Evolutionary conservation across 2,797 vertebrate genomes (phyloP), one percentile per base, ranked within the genome.

Genomic region (Otus scops): DNA sequence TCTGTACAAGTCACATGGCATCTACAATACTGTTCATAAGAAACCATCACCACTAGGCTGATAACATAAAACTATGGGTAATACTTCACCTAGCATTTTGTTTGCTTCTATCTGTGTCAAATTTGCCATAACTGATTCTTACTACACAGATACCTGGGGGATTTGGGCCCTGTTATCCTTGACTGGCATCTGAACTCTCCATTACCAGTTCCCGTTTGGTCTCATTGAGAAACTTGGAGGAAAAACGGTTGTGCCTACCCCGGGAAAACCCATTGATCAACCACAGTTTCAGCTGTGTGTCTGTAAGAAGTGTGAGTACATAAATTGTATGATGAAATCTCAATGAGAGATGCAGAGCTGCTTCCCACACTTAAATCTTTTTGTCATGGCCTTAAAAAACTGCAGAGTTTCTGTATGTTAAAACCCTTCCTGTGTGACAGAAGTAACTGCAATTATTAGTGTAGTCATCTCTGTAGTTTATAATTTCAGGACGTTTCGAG

Each of bases 401-500:
- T 17, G 13, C 19, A 27, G 48, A 17, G 17, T 88, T 92, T 85
- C 89, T 89, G 38, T 48, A n/a, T 14, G 73, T 45, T 95, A 89
- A 93, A 93, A 34, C 13, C 41, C 76, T 83, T 91, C 61, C 48
- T 6, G 11, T 63, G 65, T 47, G 41, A 80, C 53, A 89, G 50
- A 94, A 93, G 64, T 48, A 84, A 65, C 61, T 85, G 73, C 57
- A 84, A 54, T 81, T 88, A 70, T 81, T 89, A 96, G 77, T 94
- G 74, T 85, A 92, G 81, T 88, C 60, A 93, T 83, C 43, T 45
- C 22, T 41, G 36, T 69, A 86, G 69, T 89, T 93, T 92, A 59
- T 92, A 83, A 93, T 96, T 88, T 82, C 56, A 78, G 76, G 74
- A 92, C 27, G 0, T 85, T 89, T 51, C 75, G 79, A 83, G 59